Conservation (phyloP, 2,888 invertebrate species). For the Meganola albula region DNA sequence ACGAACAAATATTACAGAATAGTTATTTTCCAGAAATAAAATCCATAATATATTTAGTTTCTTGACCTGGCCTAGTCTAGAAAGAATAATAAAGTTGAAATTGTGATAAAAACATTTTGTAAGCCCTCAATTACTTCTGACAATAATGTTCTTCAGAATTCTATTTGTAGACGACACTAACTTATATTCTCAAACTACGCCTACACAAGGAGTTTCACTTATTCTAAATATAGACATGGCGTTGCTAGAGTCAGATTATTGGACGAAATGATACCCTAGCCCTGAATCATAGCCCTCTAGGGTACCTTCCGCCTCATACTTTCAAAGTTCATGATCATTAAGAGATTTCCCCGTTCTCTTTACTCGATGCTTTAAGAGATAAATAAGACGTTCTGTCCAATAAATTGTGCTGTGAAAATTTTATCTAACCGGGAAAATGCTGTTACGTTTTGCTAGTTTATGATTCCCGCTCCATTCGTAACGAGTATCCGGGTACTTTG, state of each 20-base stretch:
- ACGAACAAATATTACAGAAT: too few relatives aligned
- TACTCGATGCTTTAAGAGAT: slow-evolving; percentile 42
- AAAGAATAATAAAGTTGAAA: too few relatives aligned
- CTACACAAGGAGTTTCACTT: slow-evolving; percentile 27
- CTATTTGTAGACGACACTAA: too few relatives aligned
- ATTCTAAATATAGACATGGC: slow-evolving; percentile 44
- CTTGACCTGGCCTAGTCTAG: too few relatives aligned
- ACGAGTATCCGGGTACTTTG: too few relatives aligned
- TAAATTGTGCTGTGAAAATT: slow-evolving; percentile 37
- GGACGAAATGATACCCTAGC: slow-evolving; percentile 56
- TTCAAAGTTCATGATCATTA: slow-evolving; percentile 58
- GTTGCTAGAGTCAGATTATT: slow-evolving; percentile 53
- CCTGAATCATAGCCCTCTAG: slow-evolving; percentile 62
- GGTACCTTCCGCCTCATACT: slow-evolving; percentile 51
- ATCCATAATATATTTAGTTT: too few relatives aligned
- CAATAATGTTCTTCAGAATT: too few relatives aligned
- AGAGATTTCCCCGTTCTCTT: slow-evolving; percentile 46
- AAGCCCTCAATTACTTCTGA: too few relatives aligned
- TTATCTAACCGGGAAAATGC: slow-evolving; percentile 28
- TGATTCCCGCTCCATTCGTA: slow-evolving; percentile 16
- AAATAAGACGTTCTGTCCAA: slow-evolving; percentile 37
- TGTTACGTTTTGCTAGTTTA: slow-evolving; percentile 13
- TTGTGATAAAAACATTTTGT: too few relatives aligned
- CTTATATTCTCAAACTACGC: slow-evolving; percentile 7
- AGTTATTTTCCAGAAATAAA: too few relatives aligned